Percentiles rank a stretch among this genome's conserved stretches.
These are phyloP conservation scores for Myiothlypis coronata DNA, from an alignment of 2,797 vertebrate species.

Conservation along the genomic window DNA sequence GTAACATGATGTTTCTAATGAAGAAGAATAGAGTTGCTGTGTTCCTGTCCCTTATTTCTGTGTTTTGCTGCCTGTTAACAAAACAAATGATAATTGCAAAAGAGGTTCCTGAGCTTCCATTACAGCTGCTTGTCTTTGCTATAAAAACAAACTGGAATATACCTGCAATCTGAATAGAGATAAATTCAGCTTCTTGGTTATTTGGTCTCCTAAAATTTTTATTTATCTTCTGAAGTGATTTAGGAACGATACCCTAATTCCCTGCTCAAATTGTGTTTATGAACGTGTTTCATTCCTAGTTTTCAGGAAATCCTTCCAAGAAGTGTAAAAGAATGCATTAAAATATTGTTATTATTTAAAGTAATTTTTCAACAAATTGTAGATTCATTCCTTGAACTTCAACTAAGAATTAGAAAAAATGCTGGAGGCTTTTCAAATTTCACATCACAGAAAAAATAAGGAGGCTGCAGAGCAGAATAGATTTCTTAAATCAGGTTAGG, in stretches of 20 bases:
- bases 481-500: slow-evolving; percentile 15
- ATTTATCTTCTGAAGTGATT: not conserved
- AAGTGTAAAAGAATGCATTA: not conserved
- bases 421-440: not conserved
- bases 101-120: not conserved
- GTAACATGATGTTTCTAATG: not conserved
- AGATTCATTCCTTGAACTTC: not conserved
- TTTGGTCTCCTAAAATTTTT: not conserved
- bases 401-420: not conserved
- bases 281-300: not conserved
- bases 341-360: not conserved
- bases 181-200: not conserved
- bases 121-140: not conserved
- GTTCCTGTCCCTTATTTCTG: not conserved
- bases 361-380: not conserved
- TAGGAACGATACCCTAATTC: not conserved
- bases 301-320: not conserved
- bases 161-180: not conserved
- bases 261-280: not conserved
- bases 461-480: not conserved
- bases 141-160: not conserved
- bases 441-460: not conserved
- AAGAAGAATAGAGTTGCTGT: not conserved
- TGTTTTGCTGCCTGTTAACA: not conserved
- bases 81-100: not conserved